phyloP scores from a whole-genome alignment of 53 echinoderm and acorn worm genomes.

The Holothuria leucospilota region DNA sequence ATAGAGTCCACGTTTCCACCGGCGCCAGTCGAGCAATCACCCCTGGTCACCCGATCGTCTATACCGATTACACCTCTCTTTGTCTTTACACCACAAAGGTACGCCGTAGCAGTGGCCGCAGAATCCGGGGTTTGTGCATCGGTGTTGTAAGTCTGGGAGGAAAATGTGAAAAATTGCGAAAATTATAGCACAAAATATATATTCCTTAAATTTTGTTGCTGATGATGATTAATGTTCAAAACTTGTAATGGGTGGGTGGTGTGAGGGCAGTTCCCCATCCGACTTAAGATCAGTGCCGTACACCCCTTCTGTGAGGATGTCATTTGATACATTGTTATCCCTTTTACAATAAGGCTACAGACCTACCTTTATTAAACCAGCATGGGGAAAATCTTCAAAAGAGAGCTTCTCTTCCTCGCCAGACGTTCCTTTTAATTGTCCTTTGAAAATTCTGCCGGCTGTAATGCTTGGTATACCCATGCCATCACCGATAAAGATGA shows the following conservation, averaged over 20 bases:
- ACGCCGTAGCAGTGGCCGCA: conserved; percentile 83
- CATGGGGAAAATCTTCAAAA: conserved; percentile 74
- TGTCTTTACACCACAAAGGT: conserved; percentile 81
- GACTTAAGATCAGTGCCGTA: too few species aligned
- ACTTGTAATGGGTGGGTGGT: too few species aligned
- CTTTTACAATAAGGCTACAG: too few species aligned
- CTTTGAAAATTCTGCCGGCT: conserved; percentile 75
- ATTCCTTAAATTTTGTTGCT: too few species aligned
- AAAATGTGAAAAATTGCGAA: not conserved
- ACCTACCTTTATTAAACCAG: conserved; percentile 74
- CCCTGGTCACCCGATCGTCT: conserved; percentile 64
- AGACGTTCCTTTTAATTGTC: conserved; percentile 61
- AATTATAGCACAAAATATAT: too few species aligned
- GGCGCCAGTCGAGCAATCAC: conserved; percentile 64
- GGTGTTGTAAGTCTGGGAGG: conserved; percentile 82
- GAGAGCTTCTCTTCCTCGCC: conserved; percentile 77
- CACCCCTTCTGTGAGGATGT: too few species aligned
- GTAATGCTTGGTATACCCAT: conserved; percentile 76
- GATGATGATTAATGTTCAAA: too few species aligned
- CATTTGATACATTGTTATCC: too few species aligned
- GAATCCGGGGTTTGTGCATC: conserved; percentile 77
- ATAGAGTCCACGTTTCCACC: conserved; percentile 74
- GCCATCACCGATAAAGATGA: conserved; percentile 82
- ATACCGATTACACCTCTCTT: conserved; percentile 74
- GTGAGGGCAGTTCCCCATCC: too few species aligned